Base-by-base conservation (phyloP, 1,140 invertebrate species). In the Eulimnadia texana region DNA sequence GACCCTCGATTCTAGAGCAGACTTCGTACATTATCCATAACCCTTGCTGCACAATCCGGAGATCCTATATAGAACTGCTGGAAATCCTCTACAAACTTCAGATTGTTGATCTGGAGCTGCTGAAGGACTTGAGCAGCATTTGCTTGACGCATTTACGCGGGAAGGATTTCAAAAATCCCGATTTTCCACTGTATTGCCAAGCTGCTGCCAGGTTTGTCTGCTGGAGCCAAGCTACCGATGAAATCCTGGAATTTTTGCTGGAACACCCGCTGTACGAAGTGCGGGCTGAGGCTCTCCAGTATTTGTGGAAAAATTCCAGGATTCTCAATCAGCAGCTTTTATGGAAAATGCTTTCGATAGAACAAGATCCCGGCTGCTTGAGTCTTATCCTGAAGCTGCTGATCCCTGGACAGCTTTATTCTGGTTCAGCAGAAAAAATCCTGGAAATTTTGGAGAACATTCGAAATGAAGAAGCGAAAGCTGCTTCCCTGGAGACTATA, bases 221-320 rank as follows among this genome's bases (percentile, higher is more conserved):
- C 6, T 16, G 13, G 33, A 19, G n/a, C 47, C 3, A 13, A n/a
- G 20, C 20, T 2, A 24, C 13, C 24, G 9, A 33, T 22, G n/a
- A 54, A 11, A 28, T 3, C 3, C 2, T 33, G 25, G 2, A 10
- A 3, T 28, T 9, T 3, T 20, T 61, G 22, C 50, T 61, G 28
- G 28, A 33, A 19, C 60, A 61, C 22, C 60, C 60, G 11, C 1
- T 54, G 2, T 20, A 29, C 29, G 60, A 61, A 54, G 60, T 61
- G 3, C 50, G 60, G 10, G 2, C 42, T 11, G 60, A 28, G 6
- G 22, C 29, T 20, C n/a, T 61, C 0, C 27, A 19, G 19, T 20
- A 16, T n/a, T 29, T 61, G n/a, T n/a, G 3, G 3, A 19, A 54
- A 54, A 3, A 19, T n/a, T n/a, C n/a, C n/a, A n/a, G n/a, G n/a